Conservation (phyloP, 2,888 invertebrate species). For the Pristionchus arcanus region DNA sequence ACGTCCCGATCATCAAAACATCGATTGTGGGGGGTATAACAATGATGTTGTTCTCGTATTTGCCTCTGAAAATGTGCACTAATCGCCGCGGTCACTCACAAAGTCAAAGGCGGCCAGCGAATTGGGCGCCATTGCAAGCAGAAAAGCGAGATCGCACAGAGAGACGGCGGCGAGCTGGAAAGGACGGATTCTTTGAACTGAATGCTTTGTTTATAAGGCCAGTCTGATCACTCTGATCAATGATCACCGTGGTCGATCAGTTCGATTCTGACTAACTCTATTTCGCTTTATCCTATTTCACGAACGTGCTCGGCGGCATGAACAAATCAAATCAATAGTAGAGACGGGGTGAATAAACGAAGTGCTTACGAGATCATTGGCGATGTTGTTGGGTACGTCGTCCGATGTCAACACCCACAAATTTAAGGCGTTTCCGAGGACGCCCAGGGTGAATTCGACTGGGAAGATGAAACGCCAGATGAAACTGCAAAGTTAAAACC, state of each 20-base stretch:
- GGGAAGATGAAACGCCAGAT: slow-evolving; percentile 76
- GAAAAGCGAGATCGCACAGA: slow-evolving; percentile 75
- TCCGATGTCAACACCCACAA: slow-evolving; percentile 75
- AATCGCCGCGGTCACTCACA: slow-evolving; percentile 55
- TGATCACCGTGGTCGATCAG: not conserved
- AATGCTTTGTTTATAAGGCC: not conserved
- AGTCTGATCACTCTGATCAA: not conserved
- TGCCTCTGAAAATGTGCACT: no score
- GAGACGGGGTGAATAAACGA: slow-evolving; percentile 2
- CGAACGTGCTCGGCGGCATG: not conserved
- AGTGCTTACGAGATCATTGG: slow-evolving; percentile 75
- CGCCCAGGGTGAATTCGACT: slow-evolving; percentile 73
- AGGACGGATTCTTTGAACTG: not conserved
- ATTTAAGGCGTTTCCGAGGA: slow-evolving; percentile 76
- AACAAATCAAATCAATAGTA: not conserved
- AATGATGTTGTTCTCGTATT: not conserved
- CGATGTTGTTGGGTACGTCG: slow-evolving; percentile 77
- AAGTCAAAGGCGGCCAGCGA: slow-evolving; percentile 68
- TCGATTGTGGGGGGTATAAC: not conserved
- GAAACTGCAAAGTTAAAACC: slow-evolving; percentile 58
- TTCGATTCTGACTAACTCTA: not conserved
- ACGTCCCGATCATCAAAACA: not conserved
- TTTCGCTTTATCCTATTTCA: not conserved
- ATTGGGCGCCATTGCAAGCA: slow-evolving; percentile 68
- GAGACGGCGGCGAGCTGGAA: slow-evolving; percentile 77